phyloP scores from a whole-genome alignment of 2,797 vertebrate genomes.

The Amazona finschi region DNA sequence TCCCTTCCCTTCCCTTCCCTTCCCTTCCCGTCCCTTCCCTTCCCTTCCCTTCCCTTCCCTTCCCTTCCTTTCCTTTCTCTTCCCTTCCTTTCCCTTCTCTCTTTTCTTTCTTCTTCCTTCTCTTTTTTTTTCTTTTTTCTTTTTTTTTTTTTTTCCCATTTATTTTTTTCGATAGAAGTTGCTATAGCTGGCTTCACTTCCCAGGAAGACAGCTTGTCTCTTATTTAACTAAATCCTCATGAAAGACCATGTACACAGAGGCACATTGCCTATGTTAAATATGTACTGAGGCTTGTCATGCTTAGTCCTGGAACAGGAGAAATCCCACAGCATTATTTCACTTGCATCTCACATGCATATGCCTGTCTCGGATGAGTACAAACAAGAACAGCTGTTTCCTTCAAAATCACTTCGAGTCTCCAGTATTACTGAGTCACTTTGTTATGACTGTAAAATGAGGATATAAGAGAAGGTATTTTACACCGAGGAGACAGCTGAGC shows the following conservation, averaged over 20 bases:
- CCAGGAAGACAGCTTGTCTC: background rate
- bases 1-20: too few relatives aligned
- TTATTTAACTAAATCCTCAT: background rate
- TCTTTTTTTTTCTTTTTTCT: too few relatives aligned
- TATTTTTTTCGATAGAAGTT: background rate
- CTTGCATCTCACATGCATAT: background rate
- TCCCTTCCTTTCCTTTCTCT: background rate
- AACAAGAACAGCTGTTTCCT: slow-evolving; percentile 7
- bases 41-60: too few relatives aligned
- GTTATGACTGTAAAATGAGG: background rate
- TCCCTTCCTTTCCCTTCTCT: too few relatives aligned
- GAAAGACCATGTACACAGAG: background rate
- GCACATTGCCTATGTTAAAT: background rate
- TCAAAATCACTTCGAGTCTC: background rate
- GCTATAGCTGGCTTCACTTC: background rate
- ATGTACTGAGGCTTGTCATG: background rate
- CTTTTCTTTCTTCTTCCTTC: too few relatives aligned
- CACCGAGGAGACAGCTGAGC: background rate
- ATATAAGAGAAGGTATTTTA: background rate
- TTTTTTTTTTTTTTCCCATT: accelerated
- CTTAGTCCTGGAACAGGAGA: background rate
- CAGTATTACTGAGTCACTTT: background rate
- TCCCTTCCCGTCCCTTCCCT: too few relatives aligned
- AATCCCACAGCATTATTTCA: background rate
- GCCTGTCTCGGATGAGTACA: background rate